Base-by-base conservation (phyloP, 2,888 invertebrate species). In the Apotomis turbidana region DNA sequence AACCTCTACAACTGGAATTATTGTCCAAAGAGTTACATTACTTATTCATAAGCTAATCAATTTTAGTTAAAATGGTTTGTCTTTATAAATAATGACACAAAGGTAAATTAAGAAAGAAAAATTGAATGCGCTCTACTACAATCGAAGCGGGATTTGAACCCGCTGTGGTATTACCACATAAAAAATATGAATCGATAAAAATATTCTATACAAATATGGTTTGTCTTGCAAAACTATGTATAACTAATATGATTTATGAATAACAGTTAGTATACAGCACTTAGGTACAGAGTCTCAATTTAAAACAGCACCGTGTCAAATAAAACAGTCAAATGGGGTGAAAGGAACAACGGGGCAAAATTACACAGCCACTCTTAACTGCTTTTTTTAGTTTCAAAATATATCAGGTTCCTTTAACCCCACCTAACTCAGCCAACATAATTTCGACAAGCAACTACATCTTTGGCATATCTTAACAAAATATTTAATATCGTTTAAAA, bases 1-100 rank as follows among this genome's bases (percentile, higher is more conserved):
- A 51, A 27, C 58, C 44, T 70, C 63, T 64, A 64, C 41, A 44
- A 52, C 10, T 5, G n/a, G 61, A 70, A 63, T 63, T 70, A 64
- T 64, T 64, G 63, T 58, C 70, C 58, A 70, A 12, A 57, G n/a
- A 63, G 51, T 68, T 51, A 52, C 51, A 13, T 36, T 27, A 1
- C 51, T 36, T 4, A 62, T 36, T 8, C 5, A 52, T 27, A 10
- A 12, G 6, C 1, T 44, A 44, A 44, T 0, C 44, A 6, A 44
- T 44, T 44, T 44, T 44, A 44, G 44, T 44, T 44, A 44, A 44
- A 44, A 44, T 44, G 44, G 44, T 44, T 8, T 44, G 41, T 41
- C 6, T 5, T 41, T n/a, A n/a, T n/a, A n/a, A n/a, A n/a, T n/a
- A n/a, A n/a, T n/a, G n/a, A n/a, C n/a, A n/a, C n/a, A n/a, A n/a